Evolutionary conservation across 2,888 invertebrate species (phyloP).

Genomic region (Cordilura impudica): DNA sequence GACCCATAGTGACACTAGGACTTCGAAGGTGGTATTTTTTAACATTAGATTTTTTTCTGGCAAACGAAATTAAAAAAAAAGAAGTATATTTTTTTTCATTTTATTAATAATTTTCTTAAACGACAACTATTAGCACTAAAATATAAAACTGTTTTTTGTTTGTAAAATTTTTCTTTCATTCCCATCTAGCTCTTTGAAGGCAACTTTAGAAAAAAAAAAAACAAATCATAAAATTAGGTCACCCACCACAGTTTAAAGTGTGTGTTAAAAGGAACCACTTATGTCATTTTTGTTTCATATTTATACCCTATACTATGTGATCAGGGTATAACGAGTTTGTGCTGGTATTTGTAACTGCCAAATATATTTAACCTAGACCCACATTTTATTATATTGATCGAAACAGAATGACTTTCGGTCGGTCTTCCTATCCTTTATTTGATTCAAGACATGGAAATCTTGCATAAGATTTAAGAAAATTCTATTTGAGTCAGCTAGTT

Average conservation of each 20-base stretch:
- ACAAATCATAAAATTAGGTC: conserved; percentile 46
- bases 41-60: too few species aligned
- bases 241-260: conserved; percentile 56
- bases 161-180: not conserved
- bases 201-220: conserved; percentile 25
- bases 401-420: not conserved
- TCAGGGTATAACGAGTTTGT: too few species aligned
- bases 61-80: conserved; percentile 23
- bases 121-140: conserved; percentile 20
- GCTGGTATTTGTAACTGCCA: too few species aligned
- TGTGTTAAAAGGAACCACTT: conserved; percentile 51
- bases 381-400: too few species aligned
- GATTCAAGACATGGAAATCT: too few species aligned
- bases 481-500: too few species aligned
- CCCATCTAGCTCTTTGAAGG: not conserved
- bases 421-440: not conserved
- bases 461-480: too few species aligned
- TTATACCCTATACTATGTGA: too few species aligned
- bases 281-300: conserved; percentile 32
- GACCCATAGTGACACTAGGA: not conserved
- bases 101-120: conserved; percentile 28
- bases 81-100: not conserved
- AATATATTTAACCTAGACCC: too few species aligned
- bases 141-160: not conserved
- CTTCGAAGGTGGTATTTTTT: conserved; percentile 21